Evolutionary conservation across 2,888 invertebrate genomes (phyloP), one percentile per base, ranked within the genome.

Genomic region (Pheosia tremula): DNA sequence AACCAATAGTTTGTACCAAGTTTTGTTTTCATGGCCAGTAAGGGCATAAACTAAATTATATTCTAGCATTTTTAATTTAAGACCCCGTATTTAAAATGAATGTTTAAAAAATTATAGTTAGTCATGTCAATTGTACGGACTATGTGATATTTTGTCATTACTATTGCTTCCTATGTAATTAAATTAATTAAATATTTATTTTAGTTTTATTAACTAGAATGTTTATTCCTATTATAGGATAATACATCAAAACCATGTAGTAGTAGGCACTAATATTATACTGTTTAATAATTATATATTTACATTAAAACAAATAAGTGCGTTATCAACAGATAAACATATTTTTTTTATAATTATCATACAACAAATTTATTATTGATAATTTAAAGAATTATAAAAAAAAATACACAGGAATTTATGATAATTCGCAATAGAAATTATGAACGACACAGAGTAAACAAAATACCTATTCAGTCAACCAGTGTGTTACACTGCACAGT

Each of bases 81-180:
- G 9, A 61, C 56, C 61, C 58, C 73, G 56, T 71, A 66, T 73
- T 64, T 72, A 67, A 63, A 62, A 41, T 67, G 57, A 64, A 58
- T 70, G 64, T 75, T 67, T 77, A 80, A 78, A 68, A 64, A 57
- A 49, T 69, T 66, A 52, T 73, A 66, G 62, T 62, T 72, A 85
- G 84, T 83, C 79, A 75, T 79, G 81, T 86, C 80, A 83, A 85
- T 84, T 84, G 79, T 90, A 89, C 85, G 82, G 82, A 85, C 80
- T 89, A 85, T 90, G 90, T 90, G 90, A 90, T 90, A 90, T 89
- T 87, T 87, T 77, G 79, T 81, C 81, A 84, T 83, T 84, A 86
- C 80, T 83, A 85, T 82, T 84, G 71, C 75, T 80, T 24, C 24
- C 24, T 24, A 24, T 24, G 24, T 24, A 75, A 89, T 87, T 89